Percentiles rank a stretch among this genome's conserved stretches.
Conservation (phyloP, 2,888 invertebrate species). For the Philereme transversata region DNA sequence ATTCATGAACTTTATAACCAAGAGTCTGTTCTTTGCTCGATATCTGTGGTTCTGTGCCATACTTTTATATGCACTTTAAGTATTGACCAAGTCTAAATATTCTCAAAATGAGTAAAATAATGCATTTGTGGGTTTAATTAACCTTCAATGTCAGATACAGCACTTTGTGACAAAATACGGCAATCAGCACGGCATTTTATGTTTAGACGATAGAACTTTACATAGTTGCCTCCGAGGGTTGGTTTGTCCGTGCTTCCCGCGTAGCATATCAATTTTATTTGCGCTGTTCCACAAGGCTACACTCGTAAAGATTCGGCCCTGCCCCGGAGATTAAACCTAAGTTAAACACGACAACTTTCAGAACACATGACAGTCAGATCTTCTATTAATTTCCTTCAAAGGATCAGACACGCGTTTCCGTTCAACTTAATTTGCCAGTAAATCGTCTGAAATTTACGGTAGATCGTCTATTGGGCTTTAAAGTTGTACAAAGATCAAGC, state of each 20-base stretch:
- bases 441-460: conserved; percentile 22
- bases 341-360: conserved; percentile 12
- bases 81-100: no score
- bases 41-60: no score
- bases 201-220: neutral
- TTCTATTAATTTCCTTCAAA: conserved; percentile 1
- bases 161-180: no score
- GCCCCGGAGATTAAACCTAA: conserved; percentile 5
- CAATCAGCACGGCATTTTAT: no score
- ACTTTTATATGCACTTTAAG: no score
- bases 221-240: conserved; percentile 2
- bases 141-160: no score
- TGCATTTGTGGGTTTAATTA: no score
- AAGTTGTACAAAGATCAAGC: conserved; percentile 24
- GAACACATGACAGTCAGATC: neutral
- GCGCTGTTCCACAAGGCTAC: conserved; percentile 24
- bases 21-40: no score
- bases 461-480: conserved; percentile 21
- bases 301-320: conserved; percentile 24
- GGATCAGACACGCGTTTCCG: conserved; percentile 13
- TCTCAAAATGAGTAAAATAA: no score
- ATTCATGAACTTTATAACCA: no score
- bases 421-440: conserved; percentile 19
- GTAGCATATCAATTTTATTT: conserved; percentile 28
- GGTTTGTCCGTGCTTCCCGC: neutral